Evolutionary conservation across 2,888 invertebrate genomes (phyloP).

Genomic region (Chymomyza fuscimana): DNA sequence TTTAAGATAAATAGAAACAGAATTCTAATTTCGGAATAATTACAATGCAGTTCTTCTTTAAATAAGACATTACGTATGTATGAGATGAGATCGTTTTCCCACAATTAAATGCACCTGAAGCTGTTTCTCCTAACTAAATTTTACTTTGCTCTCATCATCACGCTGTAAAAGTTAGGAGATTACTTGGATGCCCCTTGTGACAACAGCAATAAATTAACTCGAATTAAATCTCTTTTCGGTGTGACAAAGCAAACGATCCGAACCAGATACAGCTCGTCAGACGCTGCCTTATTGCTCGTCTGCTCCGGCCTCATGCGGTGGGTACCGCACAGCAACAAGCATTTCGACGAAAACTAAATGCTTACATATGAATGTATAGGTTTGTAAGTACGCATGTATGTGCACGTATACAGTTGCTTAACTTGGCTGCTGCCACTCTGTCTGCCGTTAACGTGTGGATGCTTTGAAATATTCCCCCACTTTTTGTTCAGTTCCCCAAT

Average conservation of each 20-base stretch:
- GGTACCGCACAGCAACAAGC: slow-evolving; percentile 67
- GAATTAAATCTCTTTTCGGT: slow-evolving; percentile 58
- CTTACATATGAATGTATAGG: too few species aligned
- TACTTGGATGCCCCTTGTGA: slow-evolving; percentile 45
- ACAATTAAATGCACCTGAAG: slow-evolving; percentile 58
- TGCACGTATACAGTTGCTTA: not conserved
- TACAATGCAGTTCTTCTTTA: too few species aligned
- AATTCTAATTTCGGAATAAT: too few species aligned
- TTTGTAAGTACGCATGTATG: too few species aligned
- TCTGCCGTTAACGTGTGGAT: slow-evolving; percentile 60
- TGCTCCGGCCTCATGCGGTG: slow-evolving; percentile 21
- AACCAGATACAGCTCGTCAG: slow-evolving; percentile 10
- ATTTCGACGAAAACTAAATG: slow-evolving; percentile 57
- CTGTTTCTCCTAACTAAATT: slow-evolving; percentile 54
- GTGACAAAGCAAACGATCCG: not conserved
- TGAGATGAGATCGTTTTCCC: slow-evolving; percentile 13
- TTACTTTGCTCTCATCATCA: slow-evolving; percentile 45
- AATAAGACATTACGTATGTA: not conserved
- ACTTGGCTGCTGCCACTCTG: slow-evolving; percentile 61
- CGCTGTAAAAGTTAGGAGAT: not conserved
- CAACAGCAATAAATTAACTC: slow-evolving; percentile 64
- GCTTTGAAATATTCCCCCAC: not conserved
- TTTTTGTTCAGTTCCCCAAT: not conserved
- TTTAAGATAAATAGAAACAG: too few species aligned
- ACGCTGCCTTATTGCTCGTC: slow-evolving; percentile 12